phyloP scores from a whole-genome alignment of 1,140 invertebrate species.

The Asbolus verrucosus region DNA sequence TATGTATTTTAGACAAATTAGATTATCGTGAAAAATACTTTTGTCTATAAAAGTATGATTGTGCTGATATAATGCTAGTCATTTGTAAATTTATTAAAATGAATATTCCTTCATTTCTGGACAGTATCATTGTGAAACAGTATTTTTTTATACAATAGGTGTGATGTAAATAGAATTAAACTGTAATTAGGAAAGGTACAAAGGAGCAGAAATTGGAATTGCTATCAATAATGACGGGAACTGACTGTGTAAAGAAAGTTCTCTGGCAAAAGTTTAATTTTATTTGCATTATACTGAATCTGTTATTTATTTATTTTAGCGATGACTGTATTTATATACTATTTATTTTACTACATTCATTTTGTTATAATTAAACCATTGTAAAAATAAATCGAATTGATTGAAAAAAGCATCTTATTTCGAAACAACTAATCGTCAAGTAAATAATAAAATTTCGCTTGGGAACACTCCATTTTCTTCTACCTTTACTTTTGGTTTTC shows the following conservation, averaged over 20 bases:
- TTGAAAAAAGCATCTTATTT: neutral
- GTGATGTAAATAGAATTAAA: slow-evolving; percentile 13
- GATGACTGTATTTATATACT: slow-evolving; percentile 19
- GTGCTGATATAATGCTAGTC: slow-evolving; percentile 36
- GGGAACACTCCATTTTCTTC: neutral
- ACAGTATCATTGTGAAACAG: slow-evolving; percentile 27
- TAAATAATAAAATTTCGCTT: too few species aligned
- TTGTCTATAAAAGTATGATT: slow-evolving; percentile 2
- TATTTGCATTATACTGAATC: slow-evolving; percentile 12
- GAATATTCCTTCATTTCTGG: slow-evolving; percentile 2
- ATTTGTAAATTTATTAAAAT: slow-evolving; percentile 12
- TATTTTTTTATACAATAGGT: slow-evolving; percentile 14
- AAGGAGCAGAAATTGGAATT: too few species aligned
- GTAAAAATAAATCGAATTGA: slow-evolving; percentile 14
- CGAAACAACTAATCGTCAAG: too few species aligned
- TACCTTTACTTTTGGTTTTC: neutral
- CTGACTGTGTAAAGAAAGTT: too few species aligned
- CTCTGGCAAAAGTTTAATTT: neutral
- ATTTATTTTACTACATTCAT: slow-evolving; percentile 22
- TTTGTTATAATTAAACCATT: slow-evolving; percentile 24
- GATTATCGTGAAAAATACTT: slow-evolving; percentile 5
- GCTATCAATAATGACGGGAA: too few species aligned
- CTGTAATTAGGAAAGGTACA: neutral
- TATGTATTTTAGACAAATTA: neutral
- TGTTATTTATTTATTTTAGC: slow-evolving; percentile 11